phyloP scores from a whole-genome alignment of 2,888 invertebrate genomes.

The Imbricaverruca yamaguchii region DNA sequence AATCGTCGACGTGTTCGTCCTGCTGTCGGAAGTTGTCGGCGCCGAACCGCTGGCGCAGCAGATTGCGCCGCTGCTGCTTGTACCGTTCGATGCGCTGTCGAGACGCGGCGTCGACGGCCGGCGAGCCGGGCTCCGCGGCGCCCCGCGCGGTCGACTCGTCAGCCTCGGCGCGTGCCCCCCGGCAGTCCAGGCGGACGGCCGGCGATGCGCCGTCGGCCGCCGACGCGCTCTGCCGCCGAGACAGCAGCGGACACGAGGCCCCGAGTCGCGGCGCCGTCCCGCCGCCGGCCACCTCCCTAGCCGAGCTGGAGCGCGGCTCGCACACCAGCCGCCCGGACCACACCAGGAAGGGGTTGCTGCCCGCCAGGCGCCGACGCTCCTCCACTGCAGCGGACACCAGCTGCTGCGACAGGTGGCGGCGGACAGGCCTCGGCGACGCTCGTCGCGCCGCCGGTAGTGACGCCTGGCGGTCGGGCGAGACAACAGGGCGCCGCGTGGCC shows the following conservation, averaged over 20 bases:
- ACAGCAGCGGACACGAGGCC: no score
- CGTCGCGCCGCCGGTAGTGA: neutral
- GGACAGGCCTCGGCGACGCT: neutral
- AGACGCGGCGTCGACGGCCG: slow-evolving; percentile 49
- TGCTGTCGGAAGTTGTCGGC: slow-evolving; percentile 46
- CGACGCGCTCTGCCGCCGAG: neutral
- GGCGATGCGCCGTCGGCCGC: neutral
- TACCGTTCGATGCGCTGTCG: slow-evolving; percentile 81
- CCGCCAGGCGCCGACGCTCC: neutral
- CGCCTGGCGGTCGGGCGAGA: neutral
- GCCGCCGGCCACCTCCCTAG: slow-evolving; percentile 26
- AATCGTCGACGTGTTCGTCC: neutral
- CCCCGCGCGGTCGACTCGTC: neutral
- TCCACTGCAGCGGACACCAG: neutral
- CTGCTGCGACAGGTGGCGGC: neutral
- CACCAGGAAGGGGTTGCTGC: no score
- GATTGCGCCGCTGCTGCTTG: slow-evolving; percentile 79
- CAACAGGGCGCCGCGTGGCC: neutral
- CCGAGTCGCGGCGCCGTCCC: neutral
- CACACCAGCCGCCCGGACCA: no score
- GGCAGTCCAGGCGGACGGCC: neutral
- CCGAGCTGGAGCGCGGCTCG: neutral
- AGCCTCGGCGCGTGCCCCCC: no score
- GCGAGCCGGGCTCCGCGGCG: neutral
- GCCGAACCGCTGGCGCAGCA: slow-evolving; percentile 77